A percentile compares a stretch with the other conserved stretches of the same genome.
phyloP scores from a whole-genome alignment of 2,888 invertebrate genomes.

The Drosophila longiperda region DNA sequence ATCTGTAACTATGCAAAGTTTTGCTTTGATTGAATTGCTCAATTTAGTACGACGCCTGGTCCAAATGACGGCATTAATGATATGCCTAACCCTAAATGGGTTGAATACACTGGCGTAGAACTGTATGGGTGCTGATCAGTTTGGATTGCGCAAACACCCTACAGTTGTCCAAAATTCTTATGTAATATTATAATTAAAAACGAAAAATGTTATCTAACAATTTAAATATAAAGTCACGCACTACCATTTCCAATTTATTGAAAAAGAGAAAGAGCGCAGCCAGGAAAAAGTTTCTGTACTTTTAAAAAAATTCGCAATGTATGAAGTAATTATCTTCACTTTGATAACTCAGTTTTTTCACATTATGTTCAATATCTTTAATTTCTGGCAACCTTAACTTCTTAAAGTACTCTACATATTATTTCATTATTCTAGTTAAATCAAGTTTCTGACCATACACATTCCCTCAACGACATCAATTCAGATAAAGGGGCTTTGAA shows the following conservation, averaged over 20 bases:
- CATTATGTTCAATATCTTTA: neutral
- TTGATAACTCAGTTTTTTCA: neutral
- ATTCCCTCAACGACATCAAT: constrained; percentile 34
- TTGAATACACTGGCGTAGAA: constrained; percentile 32
- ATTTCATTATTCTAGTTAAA: constrained; percentile 14
- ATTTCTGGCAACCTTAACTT: neutral
- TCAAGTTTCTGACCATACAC: constrained; percentile 16
- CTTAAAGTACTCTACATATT: neutral
- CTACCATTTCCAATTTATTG: neutral
- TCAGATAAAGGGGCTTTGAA: constrained; percentile 44
- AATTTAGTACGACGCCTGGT: constrained; percentile 59
- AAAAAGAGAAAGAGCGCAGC: neutral
- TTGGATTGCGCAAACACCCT: neutral
- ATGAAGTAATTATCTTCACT: neutral
- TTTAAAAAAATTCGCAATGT: neutral
- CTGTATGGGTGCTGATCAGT: constrained; percentile 7
- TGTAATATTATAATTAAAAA: neutral
- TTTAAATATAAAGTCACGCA: neutral
- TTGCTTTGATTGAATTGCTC: constrained; percentile 72
- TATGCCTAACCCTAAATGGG: constrained; percentile 44
- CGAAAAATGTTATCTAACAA: neutral
- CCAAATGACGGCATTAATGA: constrained; percentile 45
- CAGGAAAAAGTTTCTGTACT: neutral
- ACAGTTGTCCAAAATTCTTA: neutral
- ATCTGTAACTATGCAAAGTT: constrained; percentile 43